Evolutionary conservation across 2,113 vertebrate genomes (phyloP).

Genomic region (Aegotheles bennettii): DNA sequence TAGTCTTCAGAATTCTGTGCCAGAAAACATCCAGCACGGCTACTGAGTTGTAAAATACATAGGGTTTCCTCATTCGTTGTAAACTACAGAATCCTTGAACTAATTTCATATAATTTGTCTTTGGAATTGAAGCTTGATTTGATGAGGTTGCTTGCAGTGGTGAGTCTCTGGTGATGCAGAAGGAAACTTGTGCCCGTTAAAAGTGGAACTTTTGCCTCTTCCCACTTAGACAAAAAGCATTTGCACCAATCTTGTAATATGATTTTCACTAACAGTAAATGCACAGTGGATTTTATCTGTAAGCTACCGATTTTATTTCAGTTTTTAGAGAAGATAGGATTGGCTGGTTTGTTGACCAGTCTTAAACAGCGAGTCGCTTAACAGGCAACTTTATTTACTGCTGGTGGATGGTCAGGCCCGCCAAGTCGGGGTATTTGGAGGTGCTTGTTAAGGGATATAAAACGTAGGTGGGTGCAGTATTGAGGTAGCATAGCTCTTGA

Average conservation of each 20-base stretch:
- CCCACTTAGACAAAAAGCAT: neutral
- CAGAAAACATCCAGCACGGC: neutral
- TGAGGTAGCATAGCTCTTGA: neutral
- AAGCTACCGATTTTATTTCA: neutral
- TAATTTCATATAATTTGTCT: neutral
- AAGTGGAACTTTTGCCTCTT: neutral
- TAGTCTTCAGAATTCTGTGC: neutral
- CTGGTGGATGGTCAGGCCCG: neutral
- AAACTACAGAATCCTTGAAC: neutral
- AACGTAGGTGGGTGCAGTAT: neutral
- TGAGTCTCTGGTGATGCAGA: neutral
- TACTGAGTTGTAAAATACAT: fast-evolving
- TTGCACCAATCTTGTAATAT: fast-evolving
- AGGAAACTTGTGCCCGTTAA: neutral
- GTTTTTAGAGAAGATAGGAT: neutral
- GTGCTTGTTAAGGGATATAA: neutral
- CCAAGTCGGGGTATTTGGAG: fast-evolving
- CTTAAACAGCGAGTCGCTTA: fast-evolving
- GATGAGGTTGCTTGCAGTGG: neutral
- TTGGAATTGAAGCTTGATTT: neutral
- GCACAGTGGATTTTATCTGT: neutral
- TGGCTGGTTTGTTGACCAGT: neutral
- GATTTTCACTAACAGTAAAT: fast-evolving
- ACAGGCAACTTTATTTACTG: neutral
- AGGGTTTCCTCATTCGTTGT: fast-evolving